Conservation (phyloP, 2,797 vertebrate species). For the Prionace glauca region DNA sequence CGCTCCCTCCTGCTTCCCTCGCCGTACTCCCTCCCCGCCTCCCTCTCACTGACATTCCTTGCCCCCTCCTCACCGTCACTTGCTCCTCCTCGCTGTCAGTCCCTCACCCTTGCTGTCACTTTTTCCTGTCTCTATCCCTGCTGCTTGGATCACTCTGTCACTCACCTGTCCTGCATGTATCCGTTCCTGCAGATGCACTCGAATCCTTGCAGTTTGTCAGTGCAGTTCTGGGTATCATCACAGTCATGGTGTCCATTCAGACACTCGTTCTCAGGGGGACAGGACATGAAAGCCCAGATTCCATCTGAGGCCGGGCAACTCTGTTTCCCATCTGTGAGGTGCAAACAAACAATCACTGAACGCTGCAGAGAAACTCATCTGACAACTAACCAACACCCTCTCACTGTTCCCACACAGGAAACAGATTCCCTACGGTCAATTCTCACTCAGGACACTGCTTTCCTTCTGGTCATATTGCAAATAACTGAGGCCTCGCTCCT, state of each 20-base stretch:
- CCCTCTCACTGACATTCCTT: background rate
- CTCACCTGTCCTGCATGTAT: constrained; percentile 64
- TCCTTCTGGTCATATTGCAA: no score
- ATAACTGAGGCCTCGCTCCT: no score
- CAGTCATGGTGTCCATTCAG: constrained; percentile 79
- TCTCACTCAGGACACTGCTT: no score
- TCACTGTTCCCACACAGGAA: no score
- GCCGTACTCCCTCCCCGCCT: no score
- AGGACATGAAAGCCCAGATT: constrained; percentile 82
- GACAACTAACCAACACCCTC: no score
- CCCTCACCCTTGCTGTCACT: no score
- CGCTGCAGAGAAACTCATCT: background rate
- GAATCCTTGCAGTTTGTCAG: constrained; percentile 70
- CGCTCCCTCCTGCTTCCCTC: no score
- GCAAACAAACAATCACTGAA: background rate
- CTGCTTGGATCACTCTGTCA: no score
- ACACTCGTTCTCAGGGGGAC: constrained; percentile 84
- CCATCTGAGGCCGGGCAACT: constrained; percentile 64
- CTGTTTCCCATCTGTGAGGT: constrained; percentile 51
- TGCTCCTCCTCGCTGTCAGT: no score
- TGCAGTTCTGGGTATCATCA: constrained; percentile 83
- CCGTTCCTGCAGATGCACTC: constrained; percentile 83
- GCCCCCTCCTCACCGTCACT: background rate
- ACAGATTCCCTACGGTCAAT: no score
- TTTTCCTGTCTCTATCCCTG: no score